A percentile compares a stretch with the other conserved stretches of the same genome.
These are phyloP conservation scores for Mesorhabditis spiculigera DNA, from an alignment of 2,888 invertebrate genomes.

Conservation along the genomic window DNA sequence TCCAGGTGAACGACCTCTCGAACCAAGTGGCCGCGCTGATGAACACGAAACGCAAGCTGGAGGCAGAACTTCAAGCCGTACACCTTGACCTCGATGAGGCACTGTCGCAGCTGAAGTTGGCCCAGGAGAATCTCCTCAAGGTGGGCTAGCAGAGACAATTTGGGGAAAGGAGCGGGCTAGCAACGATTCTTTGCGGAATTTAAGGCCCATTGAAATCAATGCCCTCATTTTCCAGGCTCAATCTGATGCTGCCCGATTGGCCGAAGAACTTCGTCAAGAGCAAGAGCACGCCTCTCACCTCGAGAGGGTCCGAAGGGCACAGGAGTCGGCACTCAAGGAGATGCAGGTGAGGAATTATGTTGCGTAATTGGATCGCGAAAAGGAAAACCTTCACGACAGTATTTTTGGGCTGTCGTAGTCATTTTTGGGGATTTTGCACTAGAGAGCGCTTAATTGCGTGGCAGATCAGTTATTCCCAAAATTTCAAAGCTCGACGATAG, in stretches of 20 bases:
- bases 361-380: too few relatives aligned
- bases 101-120: slow-evolving; percentile 95
- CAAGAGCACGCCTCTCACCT: slow-evolving; percentile 98
- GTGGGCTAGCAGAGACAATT: slow-evolving; percentile 63
- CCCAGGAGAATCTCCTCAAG: slow-evolving; percentile 98
- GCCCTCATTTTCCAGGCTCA: slow-evolving; percentile 17
- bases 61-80: slow-evolving; percentile 90
- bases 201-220: too few relatives aligned
- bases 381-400: not conserved
- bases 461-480: too few relatives aligned
- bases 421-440: too few relatives aligned
- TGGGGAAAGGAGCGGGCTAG: not conserved
- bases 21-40: slow-evolving; percentile 81
- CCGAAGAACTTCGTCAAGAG: slow-evolving; percentile 78
- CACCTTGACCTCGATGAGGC: slow-evolving; percentile 94
- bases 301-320: slow-evolving; percentile 96
- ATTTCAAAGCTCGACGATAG: too few relatives aligned
- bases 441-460: too few relatives aligned
- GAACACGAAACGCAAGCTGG: slow-evolving; percentile 98
- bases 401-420: too few relatives aligned
- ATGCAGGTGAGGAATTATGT: slow-evolving; percentile 39
- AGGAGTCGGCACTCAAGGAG: slow-evolving; percentile 94
- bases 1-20: slow-evolving; percentile 80
- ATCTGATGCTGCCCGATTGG: slow-evolving; percentile 95
- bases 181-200: too few relatives aligned